Base-by-base conservation (phyloP, 1,140 invertebrate species). In the Gryllus bimaculatus region DNA sequence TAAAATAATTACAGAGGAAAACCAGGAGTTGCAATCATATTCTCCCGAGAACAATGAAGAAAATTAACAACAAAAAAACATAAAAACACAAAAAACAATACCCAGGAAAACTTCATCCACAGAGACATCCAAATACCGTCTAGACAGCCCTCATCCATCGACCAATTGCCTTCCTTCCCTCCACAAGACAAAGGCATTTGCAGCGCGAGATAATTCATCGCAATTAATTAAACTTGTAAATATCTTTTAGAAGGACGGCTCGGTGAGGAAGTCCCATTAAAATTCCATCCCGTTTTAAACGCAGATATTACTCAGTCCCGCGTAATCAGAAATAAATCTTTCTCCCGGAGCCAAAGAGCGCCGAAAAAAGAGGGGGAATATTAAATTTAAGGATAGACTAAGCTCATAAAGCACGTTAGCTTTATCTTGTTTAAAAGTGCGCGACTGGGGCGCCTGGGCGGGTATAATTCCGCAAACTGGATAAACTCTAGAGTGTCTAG, bases 361-460 rank as follows among this genome's bases (percentile, higher is more conserved):
- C 54, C 26, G 7, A 66, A 66, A 66, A 66, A 66, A 66, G 54
- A 66, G 7, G 18, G 18, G 18, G 54, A 1, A 66, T 66, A 66
- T 66, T 66, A 66, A 66, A 66, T 66, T 66, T 66, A 66, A 66
- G 54, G 54, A 66, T 66, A 66, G 54, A 18, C 54, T 66, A 66
- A 66, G 54, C 54, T 66, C 54, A 66, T 66, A 66, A 66, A 66
- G 54, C 54, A 66, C 18, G 54, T 66, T 13, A 66, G 54, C 54
- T 66, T 66, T 66, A 66, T 66, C 54, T 66, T 66, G 54, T 66
- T 66, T 66, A 66, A 66, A 66, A 66, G 54, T 18, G 54, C 18
- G 54, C 10, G 54, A 66, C 54, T 39, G 54, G 54, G 54, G 54
- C 54, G 54, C 54, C 0, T 66, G 54, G 10, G 10, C 7, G 10